A percentile compares a stretch with the other conserved stretches of the same genome.
These are phyloP conservation scores for Mimas tiliae DNA, from an alignment of 2,888 invertebrate species.

Conservation along the genomic window DNA sequence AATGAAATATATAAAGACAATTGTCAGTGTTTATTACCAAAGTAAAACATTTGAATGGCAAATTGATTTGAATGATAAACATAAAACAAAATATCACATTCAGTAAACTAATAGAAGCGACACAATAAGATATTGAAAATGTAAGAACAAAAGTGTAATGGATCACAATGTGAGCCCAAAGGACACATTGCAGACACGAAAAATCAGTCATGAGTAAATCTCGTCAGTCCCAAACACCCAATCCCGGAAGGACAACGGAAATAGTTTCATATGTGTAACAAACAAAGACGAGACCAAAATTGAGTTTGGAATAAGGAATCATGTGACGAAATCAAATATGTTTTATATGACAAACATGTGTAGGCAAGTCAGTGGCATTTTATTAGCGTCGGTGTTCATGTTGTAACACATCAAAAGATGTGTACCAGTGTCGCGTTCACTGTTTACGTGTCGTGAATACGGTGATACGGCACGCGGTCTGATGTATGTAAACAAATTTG, in stretches of 20 bases:
- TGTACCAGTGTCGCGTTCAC: conserved; percentile 62
- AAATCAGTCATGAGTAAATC: conserved; percentile 41
- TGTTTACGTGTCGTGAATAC: conserved; percentile 78
- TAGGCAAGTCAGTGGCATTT: conserved; percentile 64
- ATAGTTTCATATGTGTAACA: conserved; percentile 58
- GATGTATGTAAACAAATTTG: conserved; percentile 80
- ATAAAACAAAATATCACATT: conserved; percentile 17
- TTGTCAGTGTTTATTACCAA: conserved; percentile 8
- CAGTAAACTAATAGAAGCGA: background rate
- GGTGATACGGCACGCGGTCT: conserved; percentile 54
- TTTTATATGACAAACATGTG: conserved; percentile 71
- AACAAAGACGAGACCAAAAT: conserved; percentile 60
- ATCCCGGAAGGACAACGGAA: conserved; percentile 47
- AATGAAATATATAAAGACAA: conserved; percentile 13
- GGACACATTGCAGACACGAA: conserved; percentile 34
- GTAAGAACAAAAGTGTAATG: background rate
- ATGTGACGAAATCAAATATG: conserved; percentile 65
- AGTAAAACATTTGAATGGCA: background rate
- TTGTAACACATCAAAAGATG: conserved; percentile 74
- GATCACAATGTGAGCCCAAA: conserved; percentile 33
- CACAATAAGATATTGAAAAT: background rate
- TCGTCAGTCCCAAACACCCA: conserved; percentile 39
- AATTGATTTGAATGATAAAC: conserved; percentile 31
- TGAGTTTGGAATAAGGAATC: conserved; percentile 64
- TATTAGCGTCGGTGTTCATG: conserved; percentile 61